Conservation (phyloP, 2,797 vertebrate genomes). For the Poeciliopsis infans region DNA sequence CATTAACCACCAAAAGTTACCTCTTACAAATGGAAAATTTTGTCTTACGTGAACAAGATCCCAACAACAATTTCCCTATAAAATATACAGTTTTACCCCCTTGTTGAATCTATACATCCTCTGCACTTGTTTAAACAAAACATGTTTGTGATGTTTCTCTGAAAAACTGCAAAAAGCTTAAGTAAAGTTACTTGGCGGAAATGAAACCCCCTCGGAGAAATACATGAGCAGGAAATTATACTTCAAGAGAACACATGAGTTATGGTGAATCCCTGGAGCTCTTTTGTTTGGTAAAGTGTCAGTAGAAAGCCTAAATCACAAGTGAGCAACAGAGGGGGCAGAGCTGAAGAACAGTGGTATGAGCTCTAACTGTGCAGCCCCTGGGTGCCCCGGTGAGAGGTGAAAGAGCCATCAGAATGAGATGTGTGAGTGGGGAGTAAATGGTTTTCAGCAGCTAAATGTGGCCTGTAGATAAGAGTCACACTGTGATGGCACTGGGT, state of each 20-base stretch:
- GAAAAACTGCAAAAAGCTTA: slow-evolving; percentile 28
- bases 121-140: slow-evolving; percentile 19
- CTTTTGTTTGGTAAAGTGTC: slow-evolving; percentile 66
- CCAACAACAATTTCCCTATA: not conserved
- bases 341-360: slow-evolving; percentile 58
- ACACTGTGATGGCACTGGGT: slow-evolving; percentile 31
- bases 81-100: slow-evolving; percentile 2
- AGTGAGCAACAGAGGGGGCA: slow-evolving; percentile 51
- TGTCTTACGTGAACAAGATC: not conserved
- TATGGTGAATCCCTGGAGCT: slow-evolving; percentile 55
- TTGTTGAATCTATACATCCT: slow-evolving; percentile 4
- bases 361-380: slow-evolving; percentile 64
- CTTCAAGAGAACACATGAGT: slow-evolving; percentile 49
- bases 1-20: not conserved
- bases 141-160: slow-evolving; percentile 32
- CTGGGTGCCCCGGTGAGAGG: slow-evolving; percentile 67
- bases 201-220: slow-evolving; percentile 61
- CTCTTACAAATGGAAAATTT: not conserved
- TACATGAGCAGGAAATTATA: slow-evolving; percentile 65
- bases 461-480: slow-evolving; percentile 58
- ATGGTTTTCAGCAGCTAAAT: slow-evolving; percentile 60
- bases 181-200: slow-evolving; percentile 55
- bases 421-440: slow-evolving; percentile 50
- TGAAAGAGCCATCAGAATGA: slow-evolving; percentile 66
- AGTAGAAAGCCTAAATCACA: slow-evolving; percentile 52